A percentile compares a stretch with the other conserved stretches of the same genome.
These are phyloP conservation scores for Seriola rivoliana DNA, from an alignment of 2,113 vertebrate species.

Conservation along the genomic window DNA sequence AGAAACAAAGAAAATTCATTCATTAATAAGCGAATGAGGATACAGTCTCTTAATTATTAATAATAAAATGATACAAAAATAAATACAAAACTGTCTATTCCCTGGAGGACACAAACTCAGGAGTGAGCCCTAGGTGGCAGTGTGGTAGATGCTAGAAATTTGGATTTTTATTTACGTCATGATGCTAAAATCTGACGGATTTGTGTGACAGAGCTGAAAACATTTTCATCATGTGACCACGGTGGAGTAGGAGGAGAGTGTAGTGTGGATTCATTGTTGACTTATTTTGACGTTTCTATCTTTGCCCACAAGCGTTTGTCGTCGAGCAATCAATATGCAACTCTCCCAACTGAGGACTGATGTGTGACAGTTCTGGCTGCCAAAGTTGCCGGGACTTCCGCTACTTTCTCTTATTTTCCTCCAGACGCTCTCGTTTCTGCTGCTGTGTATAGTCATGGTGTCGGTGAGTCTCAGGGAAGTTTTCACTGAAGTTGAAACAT, in stretches of 20 bases:
- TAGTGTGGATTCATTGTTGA: not conserved
- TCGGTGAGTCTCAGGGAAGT: not conserved
- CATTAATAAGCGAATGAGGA: too few relatives aligned
- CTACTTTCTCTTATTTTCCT: not conserved
- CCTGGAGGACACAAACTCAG: too few relatives aligned
- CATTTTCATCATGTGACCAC: not conserved
- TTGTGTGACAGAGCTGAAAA: not conserved
- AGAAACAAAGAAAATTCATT: too few relatives aligned
- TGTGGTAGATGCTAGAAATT: too few relatives aligned
- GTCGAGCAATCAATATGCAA: not conserved
- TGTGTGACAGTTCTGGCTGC: conserved; percentile 11
- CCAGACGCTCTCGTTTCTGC: not conserved
- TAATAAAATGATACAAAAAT: too few relatives aligned
- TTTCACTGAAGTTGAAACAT: not conserved
- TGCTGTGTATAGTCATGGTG: not conserved
- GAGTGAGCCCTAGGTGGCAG: too few relatives aligned
- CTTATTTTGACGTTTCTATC: not conserved
- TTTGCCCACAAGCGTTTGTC: conserved; percentile 8
- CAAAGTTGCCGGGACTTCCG: not conserved
- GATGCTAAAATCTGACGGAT: too few relatives aligned
- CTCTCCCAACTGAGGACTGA: not conserved
- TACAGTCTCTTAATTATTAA: too few relatives aligned
- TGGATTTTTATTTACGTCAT: too few relatives aligned
- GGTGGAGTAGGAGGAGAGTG: not conserved
- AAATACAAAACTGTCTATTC: too few relatives aligned